Evolutionary conservation across 2,113 vertebrate genomes (phyloP).

Genomic region (Eolophus roseicapilla): DNA sequence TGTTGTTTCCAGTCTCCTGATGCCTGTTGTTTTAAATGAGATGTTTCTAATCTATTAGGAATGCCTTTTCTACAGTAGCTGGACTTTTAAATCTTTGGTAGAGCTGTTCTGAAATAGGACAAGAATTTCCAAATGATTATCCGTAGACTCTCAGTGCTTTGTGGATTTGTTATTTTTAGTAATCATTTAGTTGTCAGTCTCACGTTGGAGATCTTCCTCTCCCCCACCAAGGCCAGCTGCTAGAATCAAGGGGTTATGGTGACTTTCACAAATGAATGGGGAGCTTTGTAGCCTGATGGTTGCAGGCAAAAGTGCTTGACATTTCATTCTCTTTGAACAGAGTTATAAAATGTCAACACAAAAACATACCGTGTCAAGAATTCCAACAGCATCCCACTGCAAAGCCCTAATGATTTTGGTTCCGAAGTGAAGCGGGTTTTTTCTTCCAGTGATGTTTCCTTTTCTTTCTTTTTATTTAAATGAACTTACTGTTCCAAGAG

Average conservation of each 20-base stretch:
- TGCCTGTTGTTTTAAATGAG: neutral
- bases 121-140: neutral
- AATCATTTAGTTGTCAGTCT: neutral
- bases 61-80: neutral
- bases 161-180: neutral
- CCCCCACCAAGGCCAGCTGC: neutral
- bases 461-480: neutral
- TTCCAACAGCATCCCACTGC: neutral
- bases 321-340: neutral
- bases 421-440: neutral
- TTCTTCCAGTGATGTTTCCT: neutral
- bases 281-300: neutral
- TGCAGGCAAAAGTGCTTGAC: neutral
- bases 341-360: neutral
- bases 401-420: neutral
- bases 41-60: neutral
- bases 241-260: neutral
- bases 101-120: neutral
- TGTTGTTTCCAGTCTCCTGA: neutral
- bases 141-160: neutral
- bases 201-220: neutral
- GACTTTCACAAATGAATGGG: neutral
- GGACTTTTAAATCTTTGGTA: neutral
- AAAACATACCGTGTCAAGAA: neutral
- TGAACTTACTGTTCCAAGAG: neutral